Base-by-base conservation (phyloP, 2,797 vertebrate species). In the Knipowitschia caucasica region DNA sequence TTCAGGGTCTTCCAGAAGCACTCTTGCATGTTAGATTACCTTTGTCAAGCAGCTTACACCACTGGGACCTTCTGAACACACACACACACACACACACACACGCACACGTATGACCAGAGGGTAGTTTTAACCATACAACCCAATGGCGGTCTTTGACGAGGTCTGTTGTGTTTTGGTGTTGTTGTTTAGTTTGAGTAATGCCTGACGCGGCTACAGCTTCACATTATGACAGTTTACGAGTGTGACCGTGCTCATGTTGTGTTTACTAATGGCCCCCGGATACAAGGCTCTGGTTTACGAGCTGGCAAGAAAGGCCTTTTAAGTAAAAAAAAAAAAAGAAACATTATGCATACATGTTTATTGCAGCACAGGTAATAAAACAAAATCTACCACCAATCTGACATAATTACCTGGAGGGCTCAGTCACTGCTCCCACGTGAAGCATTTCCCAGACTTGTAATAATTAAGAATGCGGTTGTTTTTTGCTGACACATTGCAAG, bases 241-340 rank as follows among this genome's bases (percentile, higher is more conserved):
- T 42, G 34, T 71, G 80, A 71, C 66, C 52, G 60, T 70, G 67
- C 66, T 74, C 71, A 56, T 69, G 64, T 77, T 83, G 67, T 74
- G 72, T 85, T 80, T 80, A 80, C 74, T 61, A 58, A 70, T 67
- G 36, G 60, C 69, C 80, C 78, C 64, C 20, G 59, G 78, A 74
- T 61, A 71, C 60, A 56, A 69, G 78, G 73, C 73, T 77, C 69
- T 76, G 60, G 50, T 84, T 85, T 83, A 86, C 78, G 81, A 84
- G 78, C 65, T 78, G 75, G 73, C 76, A 56, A 75, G 66, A 54
- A 26, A 52, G 56, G 53, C 67, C 54, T 71, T 49, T 45, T 61
- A 63, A 47, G 39, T 56, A 72, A 43, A 43, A 24, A 36, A 36
- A 36, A 35, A 35, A 7, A 73, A 49, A 77, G 71, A 69, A 65